Evolutionary conservation across 2,113 vertebrate genomes (phyloP), one percentile per base, ranked within the genome.

Genomic region (Callionymus lyra): DNA sequence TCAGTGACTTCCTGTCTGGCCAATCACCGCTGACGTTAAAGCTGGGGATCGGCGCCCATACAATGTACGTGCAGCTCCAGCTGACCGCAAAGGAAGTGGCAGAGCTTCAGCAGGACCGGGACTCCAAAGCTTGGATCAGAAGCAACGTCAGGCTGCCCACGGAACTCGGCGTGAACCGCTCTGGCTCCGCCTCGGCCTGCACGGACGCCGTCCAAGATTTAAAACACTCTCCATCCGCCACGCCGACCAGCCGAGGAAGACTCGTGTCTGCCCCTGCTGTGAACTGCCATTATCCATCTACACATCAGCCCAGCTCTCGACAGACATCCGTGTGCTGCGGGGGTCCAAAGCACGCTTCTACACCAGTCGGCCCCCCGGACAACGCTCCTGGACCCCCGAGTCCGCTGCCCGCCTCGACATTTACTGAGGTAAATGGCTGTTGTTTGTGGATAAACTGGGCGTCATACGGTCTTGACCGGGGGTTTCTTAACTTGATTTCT

Each of bases 31-130:
- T 97, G 74, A 94, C 91, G 41, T 76, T 98, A 58, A 91, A 89
- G 4, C 82, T 97, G 41, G 87, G 91, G 0, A 83, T 92, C 2
- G 93, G 94, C 0, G 89, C 91, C 76, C 91, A 96, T 39, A 87
- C 91, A 84, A 96, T 97, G 93, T 92, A 92, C 38, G 90, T 96
- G 55, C 91, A 98, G 79, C 92, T 98, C 15, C 93, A 98, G 72
- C 74, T 98, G 39, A 89, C 93, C 0, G 87, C 90, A 0, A 91
- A 95, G 76, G 88, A 92, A 10, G 81, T 83, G 17, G 82, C 76
- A 0, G 82, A 82, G 6, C 87, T 88, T 56, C 84, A 90, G 47
- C 86, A 86, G 12, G 82, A 47, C 14, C 31, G 1, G 32, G 46
- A 60, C 17, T 11, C 39, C 1, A 47, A 17, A 39, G 19, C 41